Conservation (phyloP, 2,113 vertebrate genomes). For the Furnarius figulus region DNA sequence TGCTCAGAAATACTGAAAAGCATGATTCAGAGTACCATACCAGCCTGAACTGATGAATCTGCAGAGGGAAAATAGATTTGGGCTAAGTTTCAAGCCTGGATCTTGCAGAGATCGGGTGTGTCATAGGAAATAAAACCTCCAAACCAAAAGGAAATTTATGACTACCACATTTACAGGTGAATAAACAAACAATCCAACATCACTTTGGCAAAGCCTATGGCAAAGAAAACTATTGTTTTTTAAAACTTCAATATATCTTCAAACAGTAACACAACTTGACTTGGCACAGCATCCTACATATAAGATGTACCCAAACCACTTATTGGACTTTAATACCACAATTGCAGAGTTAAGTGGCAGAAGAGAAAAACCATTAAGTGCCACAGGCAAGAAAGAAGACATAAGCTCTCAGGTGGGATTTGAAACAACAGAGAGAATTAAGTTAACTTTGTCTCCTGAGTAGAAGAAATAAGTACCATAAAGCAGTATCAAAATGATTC, state of each 20-base stretch:
- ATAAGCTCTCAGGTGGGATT: background rate
- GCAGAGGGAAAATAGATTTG: background rate
- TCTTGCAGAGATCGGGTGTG: background rate
- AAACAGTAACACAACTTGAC: background rate
- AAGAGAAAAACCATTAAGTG: background rate
- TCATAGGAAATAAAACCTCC: background rate
- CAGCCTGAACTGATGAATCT: background rate
- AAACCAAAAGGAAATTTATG: background rate
- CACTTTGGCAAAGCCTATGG: background rate
- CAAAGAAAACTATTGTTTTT: background rate
- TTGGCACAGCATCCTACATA: background rate
- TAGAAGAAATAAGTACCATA: background rate
- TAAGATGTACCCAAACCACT: background rate
- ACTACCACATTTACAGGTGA: background rate
- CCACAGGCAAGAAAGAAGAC: constrained; percentile 7
- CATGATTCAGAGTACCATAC: background rate
- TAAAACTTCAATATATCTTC: background rate
- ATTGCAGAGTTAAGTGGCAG: background rate
- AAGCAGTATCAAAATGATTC: background rate
- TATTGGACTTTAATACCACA: background rate
- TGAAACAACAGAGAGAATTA: background rate
- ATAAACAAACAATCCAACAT: background rate
- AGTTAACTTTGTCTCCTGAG: background rate
- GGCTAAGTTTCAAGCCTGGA: background rate
- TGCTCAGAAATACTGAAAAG: background rate